Evolutionary conservation across 2,797 vertebrate genomes (phyloP), one percentile per base, ranked within the genome.

Genomic region (Phylloscopus collybita): DNA sequence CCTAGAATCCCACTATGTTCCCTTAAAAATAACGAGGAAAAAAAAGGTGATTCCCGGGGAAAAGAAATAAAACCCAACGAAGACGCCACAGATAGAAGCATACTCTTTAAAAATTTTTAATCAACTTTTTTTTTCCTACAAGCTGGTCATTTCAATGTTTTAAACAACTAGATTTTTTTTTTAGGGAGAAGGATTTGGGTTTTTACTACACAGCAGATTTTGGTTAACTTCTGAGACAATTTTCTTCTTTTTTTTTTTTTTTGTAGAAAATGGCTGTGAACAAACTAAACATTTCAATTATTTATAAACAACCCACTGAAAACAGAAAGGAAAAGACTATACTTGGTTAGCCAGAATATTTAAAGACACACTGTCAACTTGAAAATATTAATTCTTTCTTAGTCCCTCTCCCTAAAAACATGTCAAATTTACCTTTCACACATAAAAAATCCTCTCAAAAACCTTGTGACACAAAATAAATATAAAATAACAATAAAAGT

Each of bases 201-300:
- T 91, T 75, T 81, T 30, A 74, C 36, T 78, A 92, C 73, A 89
- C 11, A 23, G 66, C 3, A 26, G 84, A 95, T 93, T 92, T 92
- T 90, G 13, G 57, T 88, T 95, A 85, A 86, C 95, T 97, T 96
- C 66, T 88, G 75, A 94, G 82, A 86, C 25, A 49, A 90, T 90
- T 92, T 94, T 78, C 14, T 72, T 97, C 53, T 93, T 89, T 85
- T 96, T 69, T 95, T 93, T 89, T 85, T 96, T 66, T 95, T 71
- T 64, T 27, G 50, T 91, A 96, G 66, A 95, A 97, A 97, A 96
- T 79, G 85, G 71, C 76, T 97, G 90, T 95, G 97, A 96, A 95
- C 59, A 96, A 97, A 96, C 88, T 81, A 96, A 97, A 96, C 53
- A 86, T 69, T 92, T 90, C 50, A 88, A 34, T 47, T 91, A 53